These are phyloP conservation scores for Australoheros facetus DNA, from an alignment of 2,797 vertebrate species.

Conservation along the genomic window DNA sequence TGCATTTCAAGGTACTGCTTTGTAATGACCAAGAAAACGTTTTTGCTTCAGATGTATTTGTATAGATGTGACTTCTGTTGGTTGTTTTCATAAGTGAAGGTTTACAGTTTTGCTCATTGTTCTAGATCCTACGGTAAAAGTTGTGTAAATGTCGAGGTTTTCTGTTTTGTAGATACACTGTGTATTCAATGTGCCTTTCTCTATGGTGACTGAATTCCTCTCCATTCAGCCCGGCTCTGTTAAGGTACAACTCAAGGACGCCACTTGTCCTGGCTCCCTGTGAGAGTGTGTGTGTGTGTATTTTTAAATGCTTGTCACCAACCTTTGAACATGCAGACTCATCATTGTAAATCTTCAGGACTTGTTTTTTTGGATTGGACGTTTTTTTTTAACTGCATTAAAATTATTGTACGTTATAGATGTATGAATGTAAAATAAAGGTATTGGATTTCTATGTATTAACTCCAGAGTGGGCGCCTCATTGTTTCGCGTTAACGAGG, in stretches of 20 bases:
- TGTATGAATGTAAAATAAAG: conserved; percentile 99
- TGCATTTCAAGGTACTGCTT: conserved; percentile 97
- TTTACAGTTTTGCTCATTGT: conserved; percentile 98
- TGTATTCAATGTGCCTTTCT: conserved; percentile 88
- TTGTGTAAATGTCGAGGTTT: conserved; percentile 84
- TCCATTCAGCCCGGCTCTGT: conserved; percentile 73
- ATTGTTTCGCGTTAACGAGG: background rate
- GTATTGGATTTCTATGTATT: conserved; percentile 83
- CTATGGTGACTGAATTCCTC: conserved; percentile 77
- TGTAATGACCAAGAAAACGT: conserved; percentile 95
- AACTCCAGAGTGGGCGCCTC: conserved; percentile 9
- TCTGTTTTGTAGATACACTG: conserved; percentile 83
- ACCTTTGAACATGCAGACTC: conserved; percentile 75
- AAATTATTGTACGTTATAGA: conserved; percentile 91
- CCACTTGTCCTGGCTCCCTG: conserved; percentile 65
- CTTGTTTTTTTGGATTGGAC: conserved; percentile 90
- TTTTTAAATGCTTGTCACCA: conserved; percentile 83
- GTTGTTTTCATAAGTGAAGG: conserved; percentile 89
- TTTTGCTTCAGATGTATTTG: conserved; percentile 93
- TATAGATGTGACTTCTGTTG: conserved; percentile 81
- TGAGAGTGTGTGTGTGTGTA: conserved; percentile 37
- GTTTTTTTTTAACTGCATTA: conserved; percentile 86
- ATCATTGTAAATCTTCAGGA: conserved; percentile 90
- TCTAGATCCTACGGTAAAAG: conserved; percentile 91
- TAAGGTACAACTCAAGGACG: conserved; percentile 82